Evolutionary conservation across 2,888 invertebrate genomes (phyloP), one percentile per base, ranked within the genome.

Genomic region (Eucera pruinosa): DNA sequence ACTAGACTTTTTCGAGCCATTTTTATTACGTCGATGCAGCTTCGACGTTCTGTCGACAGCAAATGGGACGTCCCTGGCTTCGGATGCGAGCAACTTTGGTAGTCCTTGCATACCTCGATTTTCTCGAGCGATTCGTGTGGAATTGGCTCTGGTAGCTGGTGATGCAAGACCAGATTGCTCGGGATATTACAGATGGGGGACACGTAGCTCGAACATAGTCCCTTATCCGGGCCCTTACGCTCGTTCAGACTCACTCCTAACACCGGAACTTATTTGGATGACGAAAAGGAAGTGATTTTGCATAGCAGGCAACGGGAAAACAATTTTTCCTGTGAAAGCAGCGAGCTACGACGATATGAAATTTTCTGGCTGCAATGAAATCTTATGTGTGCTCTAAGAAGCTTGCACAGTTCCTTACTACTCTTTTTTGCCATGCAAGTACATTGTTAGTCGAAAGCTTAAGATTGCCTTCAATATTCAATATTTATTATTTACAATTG

Each of bases 111-210:
- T 50, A 57, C 57, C 64, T 50, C 43, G 41, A 73, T 70, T 57
- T 70, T 55, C 61, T 55, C 55, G 33, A 41, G 25, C 43, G 71
- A 62, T 50, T 30, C 41, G 55, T 9, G 47, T 33, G 47, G 47
- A 68, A 69, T 73, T 73, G 72, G 30, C 60, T 55, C 23, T 15
- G 25, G 36, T 68, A 36, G 48, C 20, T 36, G 43, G 30, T 18
- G 27, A 73, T 54, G 33, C 60, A 39, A 5, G n/a, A 33, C 33
- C 55, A 70, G 55, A 73, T 70, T 73, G 70, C 18, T 25, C 23
- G 52, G 41, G 72, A 70, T 69, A 68, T 60, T 39, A 39, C 18
- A 55, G 65, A 57, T 58, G 57, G 41, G 27, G 39, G 60, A 67
- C 25, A n/a, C 33, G 33, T 60, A 45, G 15, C 23, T 45, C 45